phyloP scores from a whole-genome alignment of 2,113 vertebrate genomes.

The Odontesthes bonariensis region DNA sequence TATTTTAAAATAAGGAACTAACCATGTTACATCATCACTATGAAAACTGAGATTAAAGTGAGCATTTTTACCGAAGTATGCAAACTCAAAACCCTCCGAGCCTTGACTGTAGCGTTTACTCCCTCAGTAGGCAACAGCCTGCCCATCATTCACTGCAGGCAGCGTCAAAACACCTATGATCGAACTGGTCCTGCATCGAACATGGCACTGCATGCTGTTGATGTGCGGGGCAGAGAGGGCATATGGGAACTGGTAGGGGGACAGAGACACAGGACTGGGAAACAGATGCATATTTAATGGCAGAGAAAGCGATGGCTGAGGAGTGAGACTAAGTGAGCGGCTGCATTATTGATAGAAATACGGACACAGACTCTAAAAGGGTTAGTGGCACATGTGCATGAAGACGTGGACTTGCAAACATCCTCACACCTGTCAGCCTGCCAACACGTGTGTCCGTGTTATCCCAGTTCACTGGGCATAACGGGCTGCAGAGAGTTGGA shows the following conservation, averaged over 20 bases:
- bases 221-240: conserved; percentile 28
- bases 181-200: conserved; percentile 19
- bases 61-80: no score
- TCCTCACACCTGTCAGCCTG: conserved; percentile 59
- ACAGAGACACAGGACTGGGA: conserved; percentile 60
- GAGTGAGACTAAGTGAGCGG: conserved; percentile 58
- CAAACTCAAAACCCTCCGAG: neutral
- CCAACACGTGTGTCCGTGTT: conserved; percentile 38
- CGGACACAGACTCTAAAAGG: conserved; percentile 67
- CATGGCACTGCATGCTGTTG: conserved; percentile 8
- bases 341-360: conserved; percentile 79
- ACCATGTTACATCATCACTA: no score
- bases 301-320: conserved; percentile 63
- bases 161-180: conserved; percentile 8
- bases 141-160: neutral
- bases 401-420: conserved; percentile 10
- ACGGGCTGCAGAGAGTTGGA: conserved; percentile 15
- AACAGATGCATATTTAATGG: conserved; percentile 80
- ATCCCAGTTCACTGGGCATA: conserved; percentile 1
- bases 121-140: neutral
- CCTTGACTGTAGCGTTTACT: neutral
- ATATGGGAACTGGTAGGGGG: conserved; percentile 59
- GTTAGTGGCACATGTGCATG: conserved; percentile 26
- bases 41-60: neutral
- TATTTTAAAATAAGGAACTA: no score